A percentile compares a stretch with the other conserved stretches of the same genome.
Conservation (phyloP, 1,140 invertebrate species). For the Leptopilina boulardi region DNA sequence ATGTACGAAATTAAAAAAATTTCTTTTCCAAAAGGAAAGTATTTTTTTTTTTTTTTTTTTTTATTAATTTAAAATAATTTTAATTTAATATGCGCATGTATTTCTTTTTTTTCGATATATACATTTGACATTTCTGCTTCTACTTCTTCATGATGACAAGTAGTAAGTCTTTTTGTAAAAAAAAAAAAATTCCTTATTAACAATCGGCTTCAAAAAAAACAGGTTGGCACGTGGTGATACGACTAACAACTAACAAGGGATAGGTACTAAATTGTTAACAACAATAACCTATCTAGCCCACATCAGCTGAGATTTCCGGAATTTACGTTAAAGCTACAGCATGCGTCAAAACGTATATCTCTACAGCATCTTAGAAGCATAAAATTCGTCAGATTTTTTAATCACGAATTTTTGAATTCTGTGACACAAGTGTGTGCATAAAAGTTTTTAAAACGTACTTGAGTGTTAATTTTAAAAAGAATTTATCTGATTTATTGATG, state of each 20-base stretch:
- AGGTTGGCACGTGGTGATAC: conserved; percentile 72
- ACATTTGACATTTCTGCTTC: not conserved
- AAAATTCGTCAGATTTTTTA: conserved; percentile 60
- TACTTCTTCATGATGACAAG: conserved; percentile 45
- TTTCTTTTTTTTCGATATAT: not conserved
- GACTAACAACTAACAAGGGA: conserved; percentile 72
- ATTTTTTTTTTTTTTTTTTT: too few species aligned
- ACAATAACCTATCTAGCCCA: conserved; percentile 65
- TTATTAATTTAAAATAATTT: too few species aligned
- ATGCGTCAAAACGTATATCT: conserved; percentile 55
- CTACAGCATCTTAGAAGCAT: conserved; percentile 50
- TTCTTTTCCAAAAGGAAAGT: too few species aligned
- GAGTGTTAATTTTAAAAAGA: conserved; percentile 18
- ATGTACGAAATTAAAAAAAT: too few species aligned
- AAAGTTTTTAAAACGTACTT: not conserved
- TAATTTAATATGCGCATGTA: too few species aligned
- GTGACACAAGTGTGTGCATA: conserved; percentile 13
- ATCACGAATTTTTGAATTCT: conserved; percentile 61
- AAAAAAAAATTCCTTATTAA: conserved; percentile 56
- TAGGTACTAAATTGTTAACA: conserved; percentile 68
- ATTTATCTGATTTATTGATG: conserved; percentile 15
- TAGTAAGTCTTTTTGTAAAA: conserved; percentile 44
- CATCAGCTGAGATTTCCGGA: conserved; percentile 61
- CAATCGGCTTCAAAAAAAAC: conserved; percentile 66
- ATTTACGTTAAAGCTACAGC: conserved; percentile 52